Conservation (phyloP, 2,888 invertebrate genomes). For the Drosophila aldrichi region DNA sequence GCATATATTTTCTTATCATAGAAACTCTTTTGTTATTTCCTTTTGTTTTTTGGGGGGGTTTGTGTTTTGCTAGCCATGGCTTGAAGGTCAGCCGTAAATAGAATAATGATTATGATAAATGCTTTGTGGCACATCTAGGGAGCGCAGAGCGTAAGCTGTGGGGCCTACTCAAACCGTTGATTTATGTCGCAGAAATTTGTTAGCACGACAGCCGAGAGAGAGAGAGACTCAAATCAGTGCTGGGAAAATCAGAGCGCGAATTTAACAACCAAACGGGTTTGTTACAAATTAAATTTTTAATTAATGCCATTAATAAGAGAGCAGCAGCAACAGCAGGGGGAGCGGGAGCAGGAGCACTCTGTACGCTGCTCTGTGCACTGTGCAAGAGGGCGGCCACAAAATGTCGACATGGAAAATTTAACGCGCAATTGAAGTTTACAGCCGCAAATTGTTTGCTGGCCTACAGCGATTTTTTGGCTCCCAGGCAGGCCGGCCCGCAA, state of each 20-base stretch:
- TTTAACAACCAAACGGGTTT: constrained; percentile 52
- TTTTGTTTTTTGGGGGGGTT: too few species aligned
- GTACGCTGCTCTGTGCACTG: not conserved
- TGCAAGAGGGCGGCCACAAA: constrained; percentile 35
- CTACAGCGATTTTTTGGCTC: constrained; percentile 23
- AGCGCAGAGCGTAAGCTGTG: constrained; percentile 7
- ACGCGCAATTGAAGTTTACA: constrained; percentile 80
- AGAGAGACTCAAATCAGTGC: constrained; percentile 15
- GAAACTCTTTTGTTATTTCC: too few species aligned
- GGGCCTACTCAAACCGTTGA: constrained; percentile 27
- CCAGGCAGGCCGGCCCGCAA: constrained; percentile 24
- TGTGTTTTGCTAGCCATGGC: not conserved
- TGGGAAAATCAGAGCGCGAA: constrained; percentile 33
- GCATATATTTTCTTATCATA: too few species aligned
- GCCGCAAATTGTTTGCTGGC: constrained; percentile 57
- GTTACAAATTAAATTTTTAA: constrained; percentile 76
- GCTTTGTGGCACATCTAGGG: constrained; percentile 12
- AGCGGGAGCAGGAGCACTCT: not conserved
- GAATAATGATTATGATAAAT: constrained; percentile 36
- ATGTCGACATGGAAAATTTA: constrained; percentile 71
- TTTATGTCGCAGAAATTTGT: constrained; percentile 42
- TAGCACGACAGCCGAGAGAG: constrained; percentile 2
- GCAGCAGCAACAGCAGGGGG: constrained; percentile 11
- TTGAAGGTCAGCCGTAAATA: constrained; percentile 7
- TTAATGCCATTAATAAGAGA: constrained; percentile 76